Evolutionary conservation across 2,113 vertebrate genomes (phyloP), one percentile per base, ranked within the genome.

Genomic region (Scolopax mira): DNA sequence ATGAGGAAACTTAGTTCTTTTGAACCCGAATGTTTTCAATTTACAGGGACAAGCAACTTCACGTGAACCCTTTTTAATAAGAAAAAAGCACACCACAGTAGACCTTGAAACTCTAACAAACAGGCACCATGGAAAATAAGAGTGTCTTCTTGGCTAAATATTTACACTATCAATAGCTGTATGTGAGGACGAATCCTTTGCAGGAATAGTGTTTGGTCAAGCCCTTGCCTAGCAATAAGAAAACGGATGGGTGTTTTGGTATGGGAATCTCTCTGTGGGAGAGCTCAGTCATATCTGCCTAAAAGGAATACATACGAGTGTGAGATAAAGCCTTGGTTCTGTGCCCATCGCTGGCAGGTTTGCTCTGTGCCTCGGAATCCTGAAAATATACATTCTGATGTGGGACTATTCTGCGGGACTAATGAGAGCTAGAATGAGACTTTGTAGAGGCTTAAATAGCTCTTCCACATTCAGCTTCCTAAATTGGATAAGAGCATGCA

Each of bases 21-120:
- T 94, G 90, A 94, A 96, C 83, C 85, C 84, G 83, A 81, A 69
- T 93, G 77, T 95, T 96, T 96, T 81, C 92, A 90, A 31, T 96
- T 95, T 96, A 90, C 79, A 86, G 88, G 85, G 79, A 88, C 79
- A 90, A 92, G 79, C 69, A 92, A 87, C 88, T 93, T 80, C 48
- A 69, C 61, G 44, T 87, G 86, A 96, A 92, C 57, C 21, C 48
- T 84, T 92, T 91, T 89, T 89, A 81, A 75, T 69, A 88, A 51
- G 37, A 67, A 83, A 80, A 78, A 90, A 52, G 3, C 25, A 61
- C 55, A 61, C 37, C 49, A 42, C 39, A 33, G 57, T 64, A 94
- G 79, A 71, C 66, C 65, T 93, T 89, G 28, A 79, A 94, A 92
- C 41, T 73, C 74, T 78, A 54, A 88, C 65, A 95, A 88, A 84